phyloP scores from a whole-genome alignment of 2,113 vertebrate species.

The Ariopsis seemanni region DNA sequence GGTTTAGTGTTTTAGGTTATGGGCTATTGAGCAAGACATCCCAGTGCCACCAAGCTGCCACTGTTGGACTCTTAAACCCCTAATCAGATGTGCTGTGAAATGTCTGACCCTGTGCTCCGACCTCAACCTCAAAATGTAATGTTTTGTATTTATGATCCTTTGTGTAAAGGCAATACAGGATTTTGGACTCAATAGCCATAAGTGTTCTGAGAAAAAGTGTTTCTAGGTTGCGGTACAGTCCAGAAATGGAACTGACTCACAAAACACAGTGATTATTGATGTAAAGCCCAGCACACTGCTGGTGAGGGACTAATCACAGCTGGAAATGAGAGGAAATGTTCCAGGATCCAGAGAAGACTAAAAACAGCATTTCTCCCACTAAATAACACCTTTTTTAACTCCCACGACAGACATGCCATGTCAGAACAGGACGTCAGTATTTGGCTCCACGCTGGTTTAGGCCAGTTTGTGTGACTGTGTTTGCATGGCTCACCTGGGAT shows the following conservation, averaged over 20 bases:
- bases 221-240: neutral
- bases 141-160: neutral
- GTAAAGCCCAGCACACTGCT: neutral
- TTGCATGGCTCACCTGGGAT: constrained; percentile 36
- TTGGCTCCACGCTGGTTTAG: constrained; percentile 16
- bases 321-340: neutral
- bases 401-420: constrained; percentile 23
- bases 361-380: constrained; percentile 30
- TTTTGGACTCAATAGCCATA: neutral
- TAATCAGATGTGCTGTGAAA: neutral
- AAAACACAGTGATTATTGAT: constrained; percentile 13
- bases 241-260: neutral
- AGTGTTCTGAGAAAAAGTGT: neutral
- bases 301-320: constrained; percentile 7
- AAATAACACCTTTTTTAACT: constrained; percentile 33
- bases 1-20: neutral
- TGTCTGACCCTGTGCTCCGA: neutral
- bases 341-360: neutral
- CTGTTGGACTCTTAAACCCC: neutral
- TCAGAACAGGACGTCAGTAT: constrained; percentile 37
- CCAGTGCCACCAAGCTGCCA: neutral
- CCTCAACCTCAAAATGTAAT: neutral
- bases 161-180: neutral
- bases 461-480: constrained; percentile 17
- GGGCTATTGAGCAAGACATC: neutral